Evolutionary conservation across 2,888 invertebrate species (phyloP), one percentile per base, ranked within the genome.

Genomic region (Calameuta pallipes): DNA sequence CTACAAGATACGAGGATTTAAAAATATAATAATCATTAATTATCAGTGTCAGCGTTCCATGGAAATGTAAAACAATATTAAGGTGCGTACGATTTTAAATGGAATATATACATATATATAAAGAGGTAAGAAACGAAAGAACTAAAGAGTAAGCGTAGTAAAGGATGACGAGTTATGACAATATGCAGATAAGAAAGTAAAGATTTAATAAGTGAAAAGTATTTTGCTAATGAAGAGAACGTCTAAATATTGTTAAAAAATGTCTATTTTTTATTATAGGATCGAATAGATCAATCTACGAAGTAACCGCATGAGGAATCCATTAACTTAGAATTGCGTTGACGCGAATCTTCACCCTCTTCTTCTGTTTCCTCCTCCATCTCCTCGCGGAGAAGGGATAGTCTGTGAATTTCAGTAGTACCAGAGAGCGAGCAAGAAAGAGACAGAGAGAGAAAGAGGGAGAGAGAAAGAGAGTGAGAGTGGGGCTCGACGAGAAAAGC

Each of bases 401-500:
- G 56, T 23, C 56, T 56, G 9, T 56, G 56, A 56, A 56, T 56
- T 56, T 56, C 23, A 9, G 56, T 56, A 56, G 56, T 56, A 56
- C 56, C 56, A 56, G 23, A 56, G 56, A 23, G 23, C 56, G 56
- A 56, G 56, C 23, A 9, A 23, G 23, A 56, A 23, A 56, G 6
- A 56, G 15, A 56, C 2, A 23, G 6, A 56, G 56, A 56, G 41
- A 41, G 41, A 41, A 3, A 33, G 37, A 15, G 41, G 6, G 41
- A 41, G 37, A 13, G 41, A 41, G 15, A 13, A 15, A 15, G 41
- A 13, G 37, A 12, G 37, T 15, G 81, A 82, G 82, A 85, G 88
- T 87, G 86, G 87, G 88, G 86, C 87, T 87, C 81, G 85, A 87
- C 86, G 84, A 84, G 83, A 85, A 79, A 85, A 85, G 84, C 82